Evolutionary conservation across 2,797 vertebrate genomes (phyloP).

Genomic region (Scleropages formosus): DNA sequence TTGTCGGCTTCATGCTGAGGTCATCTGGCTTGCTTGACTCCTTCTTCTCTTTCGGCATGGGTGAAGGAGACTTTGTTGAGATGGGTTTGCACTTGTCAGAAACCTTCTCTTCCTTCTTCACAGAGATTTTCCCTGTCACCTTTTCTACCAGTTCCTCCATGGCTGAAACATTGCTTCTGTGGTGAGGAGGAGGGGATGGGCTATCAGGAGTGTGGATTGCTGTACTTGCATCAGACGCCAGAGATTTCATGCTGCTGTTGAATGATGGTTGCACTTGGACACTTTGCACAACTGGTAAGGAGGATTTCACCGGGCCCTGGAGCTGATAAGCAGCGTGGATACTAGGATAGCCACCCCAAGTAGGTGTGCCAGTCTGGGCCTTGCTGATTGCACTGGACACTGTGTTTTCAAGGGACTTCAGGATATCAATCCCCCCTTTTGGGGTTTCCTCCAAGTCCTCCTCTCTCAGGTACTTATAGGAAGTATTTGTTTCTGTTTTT

Average conservation of each 20-base stretch:
- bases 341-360: slow-evolving; percentile 96
- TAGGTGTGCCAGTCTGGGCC: slow-evolving; percentile 93
- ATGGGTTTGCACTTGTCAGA: slow-evolving; percentile 71
- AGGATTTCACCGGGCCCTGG: slow-evolving; percentile 80
- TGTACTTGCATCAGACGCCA: slow-evolving; percentile 67
- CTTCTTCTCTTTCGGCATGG: slow-evolving; percentile 76
- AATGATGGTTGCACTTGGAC: slow-evolving; percentile 87
- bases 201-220: slow-evolving; percentile 84
- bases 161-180: slow-evolving; percentile 91
- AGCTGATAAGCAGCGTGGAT: slow-evolving; percentile 98
- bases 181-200: slow-evolving; percentile 82
- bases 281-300: slow-evolving; percentile 74
- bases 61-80: slow-evolving; percentile 73
- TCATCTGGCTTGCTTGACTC: slow-evolving; percentile 72
- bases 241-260: slow-evolving; percentile 71
- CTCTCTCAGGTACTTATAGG: slow-evolving; percentile 92
- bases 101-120: slow-evolving; percentile 77
- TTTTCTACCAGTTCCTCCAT: slow-evolving; percentile 98
- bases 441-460: slow-evolving; percentile 92
- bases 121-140: slow-evolving; percentile 82
- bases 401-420: slow-evolving; percentile 95
- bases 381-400: slow-evolving; percentile 97
- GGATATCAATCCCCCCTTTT: slow-evolving; percentile 89
- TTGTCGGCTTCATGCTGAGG: slow-evolving; percentile 47
- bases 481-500: slow-evolving; percentile 68